These are phyloP conservation scores for Cynoglossus semilaevis DNA, from an alignment of 2,113 vertebrate species.

Conservation along the genomic window DNA sequence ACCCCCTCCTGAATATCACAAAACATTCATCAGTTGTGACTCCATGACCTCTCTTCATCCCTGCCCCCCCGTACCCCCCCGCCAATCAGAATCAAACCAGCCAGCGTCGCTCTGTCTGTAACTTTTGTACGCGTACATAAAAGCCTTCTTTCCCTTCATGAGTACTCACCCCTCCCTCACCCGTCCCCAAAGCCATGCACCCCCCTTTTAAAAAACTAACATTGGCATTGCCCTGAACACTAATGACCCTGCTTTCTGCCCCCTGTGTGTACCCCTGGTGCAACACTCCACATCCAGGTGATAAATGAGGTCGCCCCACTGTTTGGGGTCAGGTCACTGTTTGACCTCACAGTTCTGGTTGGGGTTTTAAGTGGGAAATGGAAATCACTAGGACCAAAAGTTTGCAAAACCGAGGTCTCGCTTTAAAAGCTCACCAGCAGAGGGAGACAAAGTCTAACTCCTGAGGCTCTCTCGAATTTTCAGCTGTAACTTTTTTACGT, in stretches of 20 bases:
- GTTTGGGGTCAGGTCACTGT: conserved; percentile 52
- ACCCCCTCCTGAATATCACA: conserved; percentile 46
- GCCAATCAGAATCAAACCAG: conserved; percentile 62
- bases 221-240: conserved; percentile 30
- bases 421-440: conserved; percentile 37
- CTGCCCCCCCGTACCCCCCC: conserved; percentile 6
- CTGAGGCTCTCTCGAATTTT: neutral
- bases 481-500: too few species aligned
- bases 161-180: conserved; percentile 14
- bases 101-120: conserved; percentile 67
- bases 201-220: conserved; percentile 28
- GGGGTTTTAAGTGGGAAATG: conserved; percentile 41
- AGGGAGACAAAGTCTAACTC: conserved; percentile 57
- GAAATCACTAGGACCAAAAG: conserved; percentile 39
- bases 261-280: conserved; percentile 24
- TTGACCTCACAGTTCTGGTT: conserved; percentile 45
- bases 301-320: conserved; percentile 65
- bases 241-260: conserved; percentile 39
- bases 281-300: conserved; percentile 63
- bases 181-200: conserved; percentile 10
- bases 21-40: conserved; percentile 65
- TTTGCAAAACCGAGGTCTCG: neutral
- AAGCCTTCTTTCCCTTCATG: conserved; percentile 40
- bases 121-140: conserved; percentile 55
- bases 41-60: conserved; percentile 55